Percentiles rank a stretch among this genome's conserved stretches.
Conservation (phyloP, 2,113 vertebrate genomes). For the Rhegmatorhina hoffmannsi region DNA sequence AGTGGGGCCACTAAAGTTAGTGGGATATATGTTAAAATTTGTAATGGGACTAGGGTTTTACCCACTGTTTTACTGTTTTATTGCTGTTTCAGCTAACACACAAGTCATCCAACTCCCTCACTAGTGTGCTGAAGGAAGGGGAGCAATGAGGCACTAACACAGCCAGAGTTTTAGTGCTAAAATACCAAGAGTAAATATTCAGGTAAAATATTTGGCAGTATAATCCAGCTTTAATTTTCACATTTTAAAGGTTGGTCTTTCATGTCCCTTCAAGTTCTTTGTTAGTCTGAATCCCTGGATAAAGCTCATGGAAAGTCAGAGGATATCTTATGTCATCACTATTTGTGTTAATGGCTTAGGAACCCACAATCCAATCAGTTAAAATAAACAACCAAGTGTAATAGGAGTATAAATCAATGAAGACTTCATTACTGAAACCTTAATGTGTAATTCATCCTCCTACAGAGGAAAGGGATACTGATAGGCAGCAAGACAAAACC, state of each 20-base stretch:
- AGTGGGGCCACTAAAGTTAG: background rate
- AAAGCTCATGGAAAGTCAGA: constrained; percentile 29
- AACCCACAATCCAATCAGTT: constrained; percentile 69
- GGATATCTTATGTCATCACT: constrained; percentile 62
- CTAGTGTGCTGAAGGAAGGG: background rate
- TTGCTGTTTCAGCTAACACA: background rate
- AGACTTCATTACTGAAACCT: constrained; percentile 70
- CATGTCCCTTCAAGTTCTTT: constrained; percentile 16
- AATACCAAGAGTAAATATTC: background rate
- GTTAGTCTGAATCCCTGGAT: constrained; percentile 8
- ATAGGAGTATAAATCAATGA: constrained; percentile 71
- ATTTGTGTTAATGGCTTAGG: constrained; percentile 70
- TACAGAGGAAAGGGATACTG: constrained; percentile 57
- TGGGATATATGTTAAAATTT: background rate
- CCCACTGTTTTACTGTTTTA: background rate
- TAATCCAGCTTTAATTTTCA: constrained; percentile 19
- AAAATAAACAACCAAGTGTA: constrained; percentile 69
- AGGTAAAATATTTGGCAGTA: constrained; percentile 21
- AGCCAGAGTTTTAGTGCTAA: background rate
- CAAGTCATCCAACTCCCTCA: background rate
- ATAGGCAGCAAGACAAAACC: constrained; percentile 56
- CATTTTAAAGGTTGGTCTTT: constrained; percentile 27
- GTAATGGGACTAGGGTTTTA: background rate
- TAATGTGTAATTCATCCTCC: constrained; percentile 69
- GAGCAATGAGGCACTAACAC: background rate